A percentile compares a stretch with the other conserved stretches of the same genome.
Conservation (phyloP, 2,797 vertebrate genomes). For the Aratinga solstitialis region DNA sequence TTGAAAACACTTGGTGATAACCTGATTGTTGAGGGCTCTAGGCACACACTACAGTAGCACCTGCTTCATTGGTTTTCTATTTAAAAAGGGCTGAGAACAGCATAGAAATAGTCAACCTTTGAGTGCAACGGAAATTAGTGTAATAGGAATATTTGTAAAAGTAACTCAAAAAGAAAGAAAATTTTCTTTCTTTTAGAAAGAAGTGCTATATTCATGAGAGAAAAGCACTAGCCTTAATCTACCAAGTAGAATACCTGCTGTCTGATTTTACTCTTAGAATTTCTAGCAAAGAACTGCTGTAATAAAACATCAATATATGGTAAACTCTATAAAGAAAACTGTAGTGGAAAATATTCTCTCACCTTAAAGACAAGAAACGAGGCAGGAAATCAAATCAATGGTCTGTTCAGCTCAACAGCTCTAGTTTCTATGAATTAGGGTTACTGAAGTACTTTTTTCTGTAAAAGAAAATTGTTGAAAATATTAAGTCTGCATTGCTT, state of each 20-base stretch:
- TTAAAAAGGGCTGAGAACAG: not conserved
- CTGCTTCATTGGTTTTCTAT: not conserved
- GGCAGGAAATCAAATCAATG: constrained; percentile 26
- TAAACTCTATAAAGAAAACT: constrained; percentile 10
- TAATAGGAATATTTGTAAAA: not conserved
- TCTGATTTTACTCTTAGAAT: not conserved
- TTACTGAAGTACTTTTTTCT: not conserved
- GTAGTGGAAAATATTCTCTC: constrained; percentile 30
- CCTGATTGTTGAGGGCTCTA: not conserved
- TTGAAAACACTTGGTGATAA: not conserved
- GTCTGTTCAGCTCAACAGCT: not conserved
- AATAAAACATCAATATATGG: not conserved
- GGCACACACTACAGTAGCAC: not conserved
- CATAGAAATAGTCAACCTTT: not conserved
- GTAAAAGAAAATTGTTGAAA: not conserved
- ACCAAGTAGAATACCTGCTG: not conserved
- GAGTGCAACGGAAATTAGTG: not conserved
- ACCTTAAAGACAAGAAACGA: constrained; percentile 18
- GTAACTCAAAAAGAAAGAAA: not conserved
- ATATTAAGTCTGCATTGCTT: not conserved
- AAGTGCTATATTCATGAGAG: not conserved
- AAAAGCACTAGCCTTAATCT: not conserved
- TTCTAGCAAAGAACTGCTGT: not conserved
- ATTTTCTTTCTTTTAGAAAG: not conserved
- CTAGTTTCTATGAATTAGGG: not conserved